A percentile compares a stretch with the other conserved stretches of the same genome.
These are phyloP conservation scores for Coranthus polyacanthus DNA, from an alignment of 2,797 vertebrate species.

Conservation along the genomic window DNA sequence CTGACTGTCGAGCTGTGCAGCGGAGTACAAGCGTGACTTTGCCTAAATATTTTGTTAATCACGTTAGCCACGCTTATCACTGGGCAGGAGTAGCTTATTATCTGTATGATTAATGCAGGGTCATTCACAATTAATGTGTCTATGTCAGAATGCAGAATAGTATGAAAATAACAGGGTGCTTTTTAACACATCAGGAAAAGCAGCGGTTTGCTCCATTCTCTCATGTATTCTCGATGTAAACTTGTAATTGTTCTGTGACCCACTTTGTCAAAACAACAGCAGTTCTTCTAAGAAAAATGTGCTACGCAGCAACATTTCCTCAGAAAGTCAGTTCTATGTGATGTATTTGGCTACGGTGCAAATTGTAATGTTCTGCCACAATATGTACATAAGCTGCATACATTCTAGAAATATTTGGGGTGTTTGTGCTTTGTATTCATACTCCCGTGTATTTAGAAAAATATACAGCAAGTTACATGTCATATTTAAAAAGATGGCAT, in stretches of 20 bases:
- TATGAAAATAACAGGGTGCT: background rate
- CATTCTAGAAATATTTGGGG: too few relatives aligned
- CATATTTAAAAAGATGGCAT: too few relatives aligned
- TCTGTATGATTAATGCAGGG: conserved; percentile 40
- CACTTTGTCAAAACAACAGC: background rate
- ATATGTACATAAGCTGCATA: background rate
- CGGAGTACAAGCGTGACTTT: conserved; percentile 32
- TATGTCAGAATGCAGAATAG: background rate
- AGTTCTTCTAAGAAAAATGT: background rate
- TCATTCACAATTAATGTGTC: conserved; percentile 9
- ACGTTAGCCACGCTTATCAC: conserved; percentile 33
- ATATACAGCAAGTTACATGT: too few relatives aligned
- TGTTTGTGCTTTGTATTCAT: too few relatives aligned
- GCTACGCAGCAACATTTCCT: background rate
- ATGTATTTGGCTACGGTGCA: background rate
- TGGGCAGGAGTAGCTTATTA: conserved; percentile 34
- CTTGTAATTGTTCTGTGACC: background rate
- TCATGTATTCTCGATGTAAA: background rate
- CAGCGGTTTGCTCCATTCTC: background rate
- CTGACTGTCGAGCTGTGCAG: conserved; percentile 19
- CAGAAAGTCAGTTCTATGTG: background rate
- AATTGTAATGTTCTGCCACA: background rate
- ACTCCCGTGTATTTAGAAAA: too few relatives aligned
- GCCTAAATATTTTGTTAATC: conserved; percentile 49
- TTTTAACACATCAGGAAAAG: background rate